Evolutionary conservation across 2,797 vertebrate species (phyloP).

Genomic region (Smutsia gigantea): DNA sequence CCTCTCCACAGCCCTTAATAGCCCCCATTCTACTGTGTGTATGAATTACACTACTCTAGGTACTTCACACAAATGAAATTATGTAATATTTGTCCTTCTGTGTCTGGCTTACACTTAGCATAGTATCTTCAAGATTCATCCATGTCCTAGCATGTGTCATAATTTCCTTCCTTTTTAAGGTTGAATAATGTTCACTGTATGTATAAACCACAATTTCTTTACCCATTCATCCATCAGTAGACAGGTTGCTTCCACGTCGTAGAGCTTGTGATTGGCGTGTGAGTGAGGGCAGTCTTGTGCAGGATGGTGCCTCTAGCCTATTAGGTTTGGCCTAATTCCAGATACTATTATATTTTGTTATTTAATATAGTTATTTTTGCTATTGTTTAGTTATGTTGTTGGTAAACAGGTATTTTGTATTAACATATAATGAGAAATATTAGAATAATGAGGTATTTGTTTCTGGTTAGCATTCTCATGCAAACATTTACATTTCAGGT

Average conservation of each 20-base stretch:
- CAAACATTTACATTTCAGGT: neutral
- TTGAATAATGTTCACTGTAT: neutral
- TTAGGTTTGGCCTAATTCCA: neutral
- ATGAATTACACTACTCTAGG: neutral
- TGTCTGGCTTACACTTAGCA: neutral
- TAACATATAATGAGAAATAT: neutral
- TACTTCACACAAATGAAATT: neutral
- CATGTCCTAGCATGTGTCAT: neutral
- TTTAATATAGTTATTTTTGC: neutral
- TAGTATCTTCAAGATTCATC: neutral
- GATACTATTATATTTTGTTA: neutral
- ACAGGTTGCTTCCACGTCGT: neutral
- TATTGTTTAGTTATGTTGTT: neutral
- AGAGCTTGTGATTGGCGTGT: neutral
- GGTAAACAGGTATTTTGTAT: neutral
- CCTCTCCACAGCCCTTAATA: rapidly evolving
- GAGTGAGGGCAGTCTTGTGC: neutral
- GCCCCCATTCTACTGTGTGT: neutral
- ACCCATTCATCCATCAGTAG: neutral
- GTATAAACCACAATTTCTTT: neutral
- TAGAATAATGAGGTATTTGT: neutral
- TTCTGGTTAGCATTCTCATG: neutral
- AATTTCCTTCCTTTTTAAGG: neutral
- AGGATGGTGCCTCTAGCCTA: neutral
- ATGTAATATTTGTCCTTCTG: neutral